Evolutionary conservation across 2,113 vertebrate species (phyloP), one percentile per base, ranked within the genome.

Genomic region (Psittacara wagleri): DNA sequence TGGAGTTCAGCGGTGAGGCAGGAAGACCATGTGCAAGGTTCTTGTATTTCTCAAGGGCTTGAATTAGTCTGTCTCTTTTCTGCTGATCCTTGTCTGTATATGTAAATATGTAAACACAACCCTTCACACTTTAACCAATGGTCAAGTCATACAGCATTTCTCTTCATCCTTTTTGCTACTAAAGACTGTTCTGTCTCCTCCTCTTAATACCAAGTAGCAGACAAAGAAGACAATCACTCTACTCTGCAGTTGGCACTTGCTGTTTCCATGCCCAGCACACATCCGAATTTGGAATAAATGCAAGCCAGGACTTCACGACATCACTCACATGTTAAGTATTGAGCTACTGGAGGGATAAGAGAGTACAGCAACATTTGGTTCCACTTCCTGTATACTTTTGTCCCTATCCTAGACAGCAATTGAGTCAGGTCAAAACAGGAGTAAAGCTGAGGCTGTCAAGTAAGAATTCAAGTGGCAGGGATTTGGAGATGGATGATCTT

Each of bases 21-120:
- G 86, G 89, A 92, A 46, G 54, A 68, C 59, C 57, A 4, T 1
- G 31, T 67, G 55, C 33, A 66, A 77, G 86, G 77, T 95, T 79
- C 72, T 94, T 88, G 31, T 70, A 57, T 81, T 94, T 97, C 52
- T 94, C 70, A 79, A 97, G 64, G 39, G 64, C 93, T 96, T 92
- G 70, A 66, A 96, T 96, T 41, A 96, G 68, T 62, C 88, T 97
- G 51, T 94, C 87, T 96, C 95, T 98, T 59, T 91, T 97, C 92
- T 97, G 81, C 66, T 96, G 94, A 88, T 98, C 97, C 43, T 92
- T 91, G 75, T 94, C 95, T 97, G 72, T 81, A 80, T 72, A 96
- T 43, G 37, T 20, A 88, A 86, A 93, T 33, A 87, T 10, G 27
- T 66, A 90, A 95, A 69, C 66, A 66, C 35, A 84, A 62, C 46